phyloP scores from a whole-genome alignment of 2,113 vertebrate species.

The Beaufortia kweichowensis region DNA sequence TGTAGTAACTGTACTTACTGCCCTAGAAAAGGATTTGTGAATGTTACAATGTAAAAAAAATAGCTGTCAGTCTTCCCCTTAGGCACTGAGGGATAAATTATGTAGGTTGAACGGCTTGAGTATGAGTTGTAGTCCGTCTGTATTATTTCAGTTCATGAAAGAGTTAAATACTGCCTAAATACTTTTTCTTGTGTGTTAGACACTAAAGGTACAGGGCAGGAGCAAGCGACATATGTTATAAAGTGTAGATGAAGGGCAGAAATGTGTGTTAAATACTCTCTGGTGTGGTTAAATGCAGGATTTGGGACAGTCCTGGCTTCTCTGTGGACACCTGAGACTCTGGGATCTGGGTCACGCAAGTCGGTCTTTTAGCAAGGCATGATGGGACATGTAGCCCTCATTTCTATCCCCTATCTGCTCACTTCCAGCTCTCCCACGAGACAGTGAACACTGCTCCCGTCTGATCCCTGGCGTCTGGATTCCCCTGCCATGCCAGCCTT shows the following conservation, averaged over 20 bases:
- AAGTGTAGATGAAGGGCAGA: slow-evolving; percentile 36
- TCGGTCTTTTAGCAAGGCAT: slow-evolving; percentile 34
- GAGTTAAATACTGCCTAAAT: slow-evolving; percentile 15
- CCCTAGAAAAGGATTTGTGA: not conserved
- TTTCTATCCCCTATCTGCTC: slow-evolving; percentile 34
- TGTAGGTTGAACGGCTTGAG: not conserved
- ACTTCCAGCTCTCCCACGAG: slow-evolving; percentile 16
- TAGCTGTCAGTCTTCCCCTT: slow-evolving; percentile 18
- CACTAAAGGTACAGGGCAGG: not conserved
- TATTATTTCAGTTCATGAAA: slow-evolving; percentile 24
- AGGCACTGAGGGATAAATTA: slow-evolving; percentile 13
- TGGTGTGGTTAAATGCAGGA: slow-evolving; percentile 44
- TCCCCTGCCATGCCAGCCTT: not conserved
- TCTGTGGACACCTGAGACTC: slow-evolving; percentile 27
- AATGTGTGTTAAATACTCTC: slow-evolving; percentile 24
- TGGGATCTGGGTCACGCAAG: slow-evolving; percentile 43
- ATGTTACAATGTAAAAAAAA: slow-evolving; percentile 4
- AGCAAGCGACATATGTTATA: not conserved
- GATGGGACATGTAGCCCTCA: slow-evolving; percentile 39
- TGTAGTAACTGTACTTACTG: not conserved
- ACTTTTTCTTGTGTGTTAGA: not conserved
- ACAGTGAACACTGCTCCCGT: slow-evolving; percentile 4
- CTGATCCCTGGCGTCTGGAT: slow-evolving; percentile 1
- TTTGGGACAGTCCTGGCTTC: slow-evolving; percentile 37
- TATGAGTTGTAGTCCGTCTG: slow-evolving; percentile 1